A percentile compares a stretch with the other conserved stretches of the same genome.
phyloP scores from a whole-genome alignment of 2,797 vertebrate species.

The Muscicapa comitata region DNA sequence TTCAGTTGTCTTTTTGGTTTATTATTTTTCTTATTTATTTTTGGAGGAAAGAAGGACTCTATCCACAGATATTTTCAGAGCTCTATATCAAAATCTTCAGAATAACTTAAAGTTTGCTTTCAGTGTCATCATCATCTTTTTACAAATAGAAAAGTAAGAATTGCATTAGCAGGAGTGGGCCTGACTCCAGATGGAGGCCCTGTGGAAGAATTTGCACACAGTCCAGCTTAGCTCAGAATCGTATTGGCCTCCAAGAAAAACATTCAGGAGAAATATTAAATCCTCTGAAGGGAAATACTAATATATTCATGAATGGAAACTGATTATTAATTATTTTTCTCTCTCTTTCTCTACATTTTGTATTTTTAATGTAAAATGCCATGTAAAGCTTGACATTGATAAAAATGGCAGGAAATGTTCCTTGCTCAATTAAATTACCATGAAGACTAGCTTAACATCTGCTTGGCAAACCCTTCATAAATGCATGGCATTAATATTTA shows the following conservation, averaged over 20 bases:
- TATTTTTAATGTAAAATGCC: constrained; percentile 74
- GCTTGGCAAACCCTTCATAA: constrained; percentile 69
- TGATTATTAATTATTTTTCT: constrained; percentile 74
- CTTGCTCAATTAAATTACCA: constrained; percentile 73
- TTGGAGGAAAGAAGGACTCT: not conserved
- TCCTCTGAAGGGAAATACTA: constrained; percentile 73
- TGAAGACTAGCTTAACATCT: constrained; percentile 72
- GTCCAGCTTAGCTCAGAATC: constrained; percentile 67
- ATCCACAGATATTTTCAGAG: constrained; percentile 20
- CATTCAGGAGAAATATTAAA: constrained; percentile 70
- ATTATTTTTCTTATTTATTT: constrained; percentile 44
- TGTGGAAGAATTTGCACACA: constrained; percentile 66
- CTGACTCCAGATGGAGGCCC: constrained; percentile 58
- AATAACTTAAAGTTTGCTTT: constrained; percentile 60
- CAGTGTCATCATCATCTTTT: constrained; percentile 31
- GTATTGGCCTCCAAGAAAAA: constrained; percentile 71
- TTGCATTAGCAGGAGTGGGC: constrained; percentile 39
- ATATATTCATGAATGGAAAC: constrained; percentile 72
- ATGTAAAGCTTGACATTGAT: constrained; percentile 74
- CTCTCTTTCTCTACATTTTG: constrained; percentile 64
- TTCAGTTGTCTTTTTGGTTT: constrained; percentile 42
- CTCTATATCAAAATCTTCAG: constrained; percentile 6
- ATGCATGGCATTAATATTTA: constrained; percentile 76
- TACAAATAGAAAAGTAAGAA: constrained; percentile 63
- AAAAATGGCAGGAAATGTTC: constrained; percentile 78